phyloP scores from a whole-genome alignment of 2,888 invertebrate genomes.

The Dasypogon diadema region DNA sequence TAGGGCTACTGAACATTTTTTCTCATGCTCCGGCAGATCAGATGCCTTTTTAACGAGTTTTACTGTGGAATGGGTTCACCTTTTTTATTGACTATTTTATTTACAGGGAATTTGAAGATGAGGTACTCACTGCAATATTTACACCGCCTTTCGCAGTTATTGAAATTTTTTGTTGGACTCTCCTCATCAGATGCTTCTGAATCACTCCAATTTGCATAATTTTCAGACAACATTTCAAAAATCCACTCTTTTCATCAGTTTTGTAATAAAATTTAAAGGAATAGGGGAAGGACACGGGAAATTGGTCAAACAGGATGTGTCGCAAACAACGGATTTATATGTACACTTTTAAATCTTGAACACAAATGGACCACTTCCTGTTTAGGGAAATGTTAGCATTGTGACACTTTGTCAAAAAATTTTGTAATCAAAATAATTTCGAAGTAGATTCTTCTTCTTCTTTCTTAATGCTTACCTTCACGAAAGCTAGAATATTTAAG shows the following conservation, averaged over 20 bases:
- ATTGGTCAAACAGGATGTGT: background rate
- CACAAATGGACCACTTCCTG: too few relatives aligned
- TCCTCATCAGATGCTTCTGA: conserved; percentile 28
- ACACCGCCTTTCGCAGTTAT: conserved; percentile 4
- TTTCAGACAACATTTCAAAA: background rate
- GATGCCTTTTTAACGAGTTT: background rate
- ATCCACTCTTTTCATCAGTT: too few relatives aligned
- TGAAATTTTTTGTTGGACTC: background rate
- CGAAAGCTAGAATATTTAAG: too few relatives aligned
- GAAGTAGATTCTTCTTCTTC: too few relatives aligned
- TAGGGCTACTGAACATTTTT: conserved; percentile 6
- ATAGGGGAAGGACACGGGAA: too few relatives aligned
- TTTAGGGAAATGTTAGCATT: conserved; percentile 18
- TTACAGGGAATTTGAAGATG: background rate
- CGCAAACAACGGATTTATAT: too few relatives aligned
- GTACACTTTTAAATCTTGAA: conserved; percentile 26
- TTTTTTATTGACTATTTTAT: background rate
- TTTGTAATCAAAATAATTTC: background rate
- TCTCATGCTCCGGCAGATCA: conserved; percentile 11
- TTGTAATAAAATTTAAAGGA: background rate
- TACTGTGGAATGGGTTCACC: background rate
- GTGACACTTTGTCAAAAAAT: conserved; percentile 28
- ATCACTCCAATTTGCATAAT: conserved; percentile 11
- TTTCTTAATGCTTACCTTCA: too few relatives aligned
- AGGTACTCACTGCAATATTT: conserved; percentile 25